Percentiles rank a stretch among this genome's conserved stretches.
Conservation (phyloP, 2,113 vertebrate genomes). For the Enhydra lutris region DNA sequence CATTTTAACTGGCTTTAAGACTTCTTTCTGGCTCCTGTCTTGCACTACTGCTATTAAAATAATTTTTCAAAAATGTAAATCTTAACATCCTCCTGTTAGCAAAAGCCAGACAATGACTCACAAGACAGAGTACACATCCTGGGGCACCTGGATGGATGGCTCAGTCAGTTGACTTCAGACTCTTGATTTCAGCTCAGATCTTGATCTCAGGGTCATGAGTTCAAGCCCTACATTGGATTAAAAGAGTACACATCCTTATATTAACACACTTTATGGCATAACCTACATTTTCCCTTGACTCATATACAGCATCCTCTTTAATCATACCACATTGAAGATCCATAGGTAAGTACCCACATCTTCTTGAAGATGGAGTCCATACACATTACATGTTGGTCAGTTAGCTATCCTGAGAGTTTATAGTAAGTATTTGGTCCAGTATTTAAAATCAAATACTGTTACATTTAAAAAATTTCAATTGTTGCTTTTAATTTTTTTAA, state of each 20-base stretch:
- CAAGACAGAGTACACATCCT: neutral
- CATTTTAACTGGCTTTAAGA: neutral
- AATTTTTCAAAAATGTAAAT: neutral
- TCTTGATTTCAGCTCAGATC: neutral
- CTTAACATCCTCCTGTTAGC: neutral
- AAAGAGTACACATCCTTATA: neutral
- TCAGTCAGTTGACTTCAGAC: neutral
- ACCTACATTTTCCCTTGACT: neutral
- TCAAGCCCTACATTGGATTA: neutral
- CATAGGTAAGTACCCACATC: neutral
- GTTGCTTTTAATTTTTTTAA: neutral
- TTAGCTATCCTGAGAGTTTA: neutral
- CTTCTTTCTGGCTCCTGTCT: neutral
- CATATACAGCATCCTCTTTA: neutral
- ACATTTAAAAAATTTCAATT: neutral
- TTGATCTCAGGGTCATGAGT: neutral
- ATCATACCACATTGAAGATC: neutral
- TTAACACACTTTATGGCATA: neutral
- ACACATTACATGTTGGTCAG: neutral
- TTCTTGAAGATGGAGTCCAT: neutral
- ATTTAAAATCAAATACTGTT: neutral
- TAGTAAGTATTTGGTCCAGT: neutral
- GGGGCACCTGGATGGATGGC: neutral
- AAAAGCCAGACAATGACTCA: neutral
- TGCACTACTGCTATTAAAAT: neutral